A percentile compares a stretch with the other conserved stretches of the same genome.
phyloP scores from a whole-genome alignment of 2,113 vertebrate genomes.

The Urocynchramus pylzowi region DNA sequence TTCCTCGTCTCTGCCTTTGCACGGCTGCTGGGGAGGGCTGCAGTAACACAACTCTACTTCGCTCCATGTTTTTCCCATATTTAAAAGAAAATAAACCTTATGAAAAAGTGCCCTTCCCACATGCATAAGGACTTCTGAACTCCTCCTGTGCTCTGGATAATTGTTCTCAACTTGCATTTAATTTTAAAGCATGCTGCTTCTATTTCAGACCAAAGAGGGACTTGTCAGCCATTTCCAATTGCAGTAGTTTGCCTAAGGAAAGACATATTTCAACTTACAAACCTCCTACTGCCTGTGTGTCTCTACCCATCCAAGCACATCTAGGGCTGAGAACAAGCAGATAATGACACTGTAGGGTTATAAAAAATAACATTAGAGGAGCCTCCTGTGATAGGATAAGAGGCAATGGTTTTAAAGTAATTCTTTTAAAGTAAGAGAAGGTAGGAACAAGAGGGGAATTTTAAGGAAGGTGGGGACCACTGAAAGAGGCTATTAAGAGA shows the following conservation, averaged over 20 bases:
- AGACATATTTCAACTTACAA: not conserved
- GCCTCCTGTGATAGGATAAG: not conserved
- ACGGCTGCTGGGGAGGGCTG: not conserved
- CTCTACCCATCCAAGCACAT: not conserved
- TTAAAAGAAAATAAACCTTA: not conserved
- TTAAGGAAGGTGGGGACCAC: not conserved
- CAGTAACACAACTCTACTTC: not conserved
- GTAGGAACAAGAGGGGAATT: not conserved
- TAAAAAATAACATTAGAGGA: not conserved
- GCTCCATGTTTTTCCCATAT: not conserved
- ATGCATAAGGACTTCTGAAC: not conserved
- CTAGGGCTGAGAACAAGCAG: not conserved
- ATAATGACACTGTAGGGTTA: too few relatives aligned
- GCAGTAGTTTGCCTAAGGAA: not conserved
- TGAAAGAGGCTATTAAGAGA: not conserved
- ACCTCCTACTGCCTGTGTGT: accelerated
- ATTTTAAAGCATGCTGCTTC: slow-evolving; percentile 11
- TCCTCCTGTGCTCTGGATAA: not conserved
- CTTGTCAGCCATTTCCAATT: not conserved
- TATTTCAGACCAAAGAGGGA: not conserved
- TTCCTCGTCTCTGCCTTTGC: not conserved
- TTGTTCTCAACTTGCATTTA: not conserved
- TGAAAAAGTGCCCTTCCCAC: not conserved
- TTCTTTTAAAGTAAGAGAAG: not conserved
- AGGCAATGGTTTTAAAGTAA: not conserved